Percentiles rank a stretch among this genome's conserved stretches.
phyloP scores from a whole-genome alignment of 2,888 invertebrate genomes.

The Polyploca ridens region DNA sequence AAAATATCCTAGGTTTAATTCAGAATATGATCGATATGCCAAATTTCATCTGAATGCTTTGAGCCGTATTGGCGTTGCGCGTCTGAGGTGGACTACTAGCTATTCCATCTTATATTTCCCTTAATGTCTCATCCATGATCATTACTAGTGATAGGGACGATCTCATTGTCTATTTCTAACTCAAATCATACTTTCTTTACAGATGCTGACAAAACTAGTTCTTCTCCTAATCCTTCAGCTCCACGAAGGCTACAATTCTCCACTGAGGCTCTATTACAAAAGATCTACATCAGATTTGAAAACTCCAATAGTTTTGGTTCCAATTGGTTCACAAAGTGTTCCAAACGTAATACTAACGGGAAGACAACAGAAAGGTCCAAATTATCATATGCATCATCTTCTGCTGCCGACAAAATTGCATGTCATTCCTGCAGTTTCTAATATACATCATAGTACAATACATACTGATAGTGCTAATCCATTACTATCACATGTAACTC shows the following conservation, averaged over 20 bases:
- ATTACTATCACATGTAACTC: slow-evolving; percentile 42
- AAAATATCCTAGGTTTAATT: too few species aligned
- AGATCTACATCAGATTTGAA: slow-evolving; percentile 22
- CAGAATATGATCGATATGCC: too few species aligned
- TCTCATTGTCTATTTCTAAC: too few species aligned
- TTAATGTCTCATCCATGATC: too few species aligned
- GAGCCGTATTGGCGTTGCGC: too few species aligned
- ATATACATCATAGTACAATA: slow-evolving; percentile 51
- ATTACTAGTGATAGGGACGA: too few species aligned
- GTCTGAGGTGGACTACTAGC: too few species aligned
- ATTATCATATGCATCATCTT: slow-evolving; percentile 52
- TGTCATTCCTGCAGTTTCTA: slow-evolving; percentile 62
- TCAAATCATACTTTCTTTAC: slow-evolving; percentile 29
- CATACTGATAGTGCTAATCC: slow-evolving; percentile 46
- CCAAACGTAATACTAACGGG: background rate
- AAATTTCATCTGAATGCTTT: too few species aligned
- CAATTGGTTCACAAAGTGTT: slow-evolving; percentile 27
- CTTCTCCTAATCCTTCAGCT: slow-evolving; percentile 41
- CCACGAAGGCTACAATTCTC: slow-evolving; percentile 39
- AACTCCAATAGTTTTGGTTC: slow-evolving; percentile 26
- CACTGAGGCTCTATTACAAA: slow-evolving; percentile 28
- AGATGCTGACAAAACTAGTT: slow-evolving; percentile 55
- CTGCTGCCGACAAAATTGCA: slow-evolving; percentile 58
- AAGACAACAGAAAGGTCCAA: slow-evolving; percentile 52
- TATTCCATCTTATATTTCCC: too few species aligned